phyloP scores from a whole-genome alignment of 2,113 vertebrate genomes.

The Potamarius usumacintae region DNA sequence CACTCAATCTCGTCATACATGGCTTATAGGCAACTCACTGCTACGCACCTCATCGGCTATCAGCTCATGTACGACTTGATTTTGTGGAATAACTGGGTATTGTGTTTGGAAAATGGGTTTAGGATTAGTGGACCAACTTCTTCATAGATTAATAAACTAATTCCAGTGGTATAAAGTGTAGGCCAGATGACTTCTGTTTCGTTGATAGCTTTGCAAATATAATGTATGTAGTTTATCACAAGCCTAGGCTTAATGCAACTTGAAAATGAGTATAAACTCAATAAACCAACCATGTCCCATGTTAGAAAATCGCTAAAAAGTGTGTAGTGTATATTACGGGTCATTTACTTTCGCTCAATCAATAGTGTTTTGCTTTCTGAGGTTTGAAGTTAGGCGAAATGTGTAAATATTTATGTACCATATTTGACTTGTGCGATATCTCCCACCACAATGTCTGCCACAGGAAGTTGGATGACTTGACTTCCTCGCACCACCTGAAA shows the following conservation, averaged over 20 bases:
- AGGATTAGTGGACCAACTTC: neutral
- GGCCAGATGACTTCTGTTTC: neutral
- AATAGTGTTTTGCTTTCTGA: too few relatives aligned
- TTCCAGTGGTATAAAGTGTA: neutral
- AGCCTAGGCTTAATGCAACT: neutral
- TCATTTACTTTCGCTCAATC: neutral
- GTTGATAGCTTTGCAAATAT: neutral
- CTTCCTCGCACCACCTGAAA: conserved; percentile 90
- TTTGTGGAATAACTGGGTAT: too few relatives aligned
- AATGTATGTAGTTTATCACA: neutral
- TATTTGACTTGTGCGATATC: conserved; percentile 98
- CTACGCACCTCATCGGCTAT: too few relatives aligned
- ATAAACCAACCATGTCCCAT: neutral
- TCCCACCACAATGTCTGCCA: conserved; percentile 92
- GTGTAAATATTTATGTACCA: conserved; percentile 74
- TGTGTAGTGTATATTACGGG: neutral
- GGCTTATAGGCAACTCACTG: too few relatives aligned
- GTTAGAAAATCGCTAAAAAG: neutral
- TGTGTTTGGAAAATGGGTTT: neutral
- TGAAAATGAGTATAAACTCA: neutral
- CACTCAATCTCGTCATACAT: too few relatives aligned
- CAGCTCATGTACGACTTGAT: too few relatives aligned
- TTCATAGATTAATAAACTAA: neutral
- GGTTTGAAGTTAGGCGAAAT: neutral
- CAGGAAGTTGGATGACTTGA: conserved; percentile 93